Percentiles rank a stretch among this genome's conserved stretches.
Evolutionary conservation across 2,888 invertebrate genomes (phyloP).

Genomic region (Tenthredo scrophulariae): DNA sequence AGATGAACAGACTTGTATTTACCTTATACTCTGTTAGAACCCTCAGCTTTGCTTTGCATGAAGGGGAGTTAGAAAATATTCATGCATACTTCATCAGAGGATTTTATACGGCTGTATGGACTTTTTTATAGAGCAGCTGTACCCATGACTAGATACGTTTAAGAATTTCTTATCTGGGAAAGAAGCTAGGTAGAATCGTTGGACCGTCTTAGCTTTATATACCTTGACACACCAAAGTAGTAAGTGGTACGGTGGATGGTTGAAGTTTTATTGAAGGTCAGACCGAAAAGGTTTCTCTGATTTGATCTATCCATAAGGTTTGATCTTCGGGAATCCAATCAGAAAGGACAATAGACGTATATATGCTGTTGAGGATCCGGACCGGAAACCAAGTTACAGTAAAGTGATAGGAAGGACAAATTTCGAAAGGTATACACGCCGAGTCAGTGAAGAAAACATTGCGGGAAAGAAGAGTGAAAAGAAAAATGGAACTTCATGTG

Average conservation of each 20-base stretch:
- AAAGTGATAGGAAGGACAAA: constrained; percentile 23
- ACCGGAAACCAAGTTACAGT: constrained; percentile 16
- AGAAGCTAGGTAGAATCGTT: too few species aligned
- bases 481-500: constrained; percentile 19
- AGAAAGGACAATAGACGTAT: constrained; percentile 13
- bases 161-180: background rate
- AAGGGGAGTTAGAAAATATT: background rate
- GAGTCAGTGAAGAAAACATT: background rate
- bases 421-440: background rate
- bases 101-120: background rate
- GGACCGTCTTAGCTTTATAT: background rate
- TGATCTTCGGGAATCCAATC: constrained; percentile 21
- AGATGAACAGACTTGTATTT: background rate
- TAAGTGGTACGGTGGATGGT: too few species aligned
- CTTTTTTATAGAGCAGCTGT: background rate
- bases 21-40: background rate
- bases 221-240: background rate
- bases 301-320: constrained; percentile 28
- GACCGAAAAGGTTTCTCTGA: background rate
- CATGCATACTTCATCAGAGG: constrained; percentile 9
- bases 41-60: background rate
- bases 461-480: background rate
- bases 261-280: constrained; percentile 10
- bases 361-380: constrained; percentile 11
- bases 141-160: background rate